These are phyloP conservation scores for Vicugna pacos DNA, from an alignment of 2,113 vertebrate species.

Conservation along the genomic window DNA sequence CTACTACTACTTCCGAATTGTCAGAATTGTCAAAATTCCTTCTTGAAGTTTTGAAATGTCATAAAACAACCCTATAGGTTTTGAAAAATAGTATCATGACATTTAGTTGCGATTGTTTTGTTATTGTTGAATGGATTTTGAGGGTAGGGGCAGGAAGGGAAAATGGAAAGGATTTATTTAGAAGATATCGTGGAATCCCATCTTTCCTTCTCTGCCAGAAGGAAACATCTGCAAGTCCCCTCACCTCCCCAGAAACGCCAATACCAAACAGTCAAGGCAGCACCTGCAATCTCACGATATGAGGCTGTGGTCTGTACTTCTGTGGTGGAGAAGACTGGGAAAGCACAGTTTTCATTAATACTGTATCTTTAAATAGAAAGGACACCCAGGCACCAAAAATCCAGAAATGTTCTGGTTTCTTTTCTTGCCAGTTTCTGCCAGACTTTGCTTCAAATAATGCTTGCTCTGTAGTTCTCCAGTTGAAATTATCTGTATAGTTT, in stretches of 20 bases:
- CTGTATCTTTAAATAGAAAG: slow-evolving; percentile 9
- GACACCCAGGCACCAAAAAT: neutral
- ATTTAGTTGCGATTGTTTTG: neutral
- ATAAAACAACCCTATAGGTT: neutral
- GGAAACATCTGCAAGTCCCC: neutral
- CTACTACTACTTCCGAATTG: slow-evolving; percentile 1
- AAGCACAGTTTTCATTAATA: neutral
- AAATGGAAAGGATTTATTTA: neutral
- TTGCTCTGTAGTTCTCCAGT: slow-evolving; percentile 29
- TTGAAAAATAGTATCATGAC: neutral
- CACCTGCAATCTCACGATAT: rapidly evolving
- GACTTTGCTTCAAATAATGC: slow-evolving; percentile 4
- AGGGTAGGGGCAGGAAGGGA: neutral
- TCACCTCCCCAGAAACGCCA: neutral
- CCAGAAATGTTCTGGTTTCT: neutral
- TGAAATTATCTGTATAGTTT: slow-evolving; percentile 31
- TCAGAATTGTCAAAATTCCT: slow-evolving; percentile 29
- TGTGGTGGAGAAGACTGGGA: neutral
- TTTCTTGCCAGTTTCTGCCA: slow-evolving; percentile 35
- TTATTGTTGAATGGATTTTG: slow-evolving; percentile 12
- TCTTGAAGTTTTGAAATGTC: neutral
- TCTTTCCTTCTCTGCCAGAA: neutral
- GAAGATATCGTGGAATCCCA: neutral
- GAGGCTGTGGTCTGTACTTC: neutral
- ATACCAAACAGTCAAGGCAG: neutral